Conservation (phyloP, 2,888 invertebrate species). For the Ophion ventricosus region DNA sequence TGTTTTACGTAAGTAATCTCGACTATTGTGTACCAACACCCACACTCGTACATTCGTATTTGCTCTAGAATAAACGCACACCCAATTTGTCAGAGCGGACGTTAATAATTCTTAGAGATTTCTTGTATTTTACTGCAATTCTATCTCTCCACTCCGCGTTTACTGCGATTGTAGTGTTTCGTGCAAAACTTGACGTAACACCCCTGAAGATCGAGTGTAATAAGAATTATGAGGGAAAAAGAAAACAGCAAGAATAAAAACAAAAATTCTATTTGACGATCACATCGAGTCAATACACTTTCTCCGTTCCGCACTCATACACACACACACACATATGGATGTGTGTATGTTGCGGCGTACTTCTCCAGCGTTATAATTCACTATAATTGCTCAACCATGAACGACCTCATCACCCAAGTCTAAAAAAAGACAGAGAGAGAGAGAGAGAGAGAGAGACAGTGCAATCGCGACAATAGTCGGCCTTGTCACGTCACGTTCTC, state of each 20-base stretch:
- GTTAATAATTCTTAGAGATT: constrained; percentile 46
- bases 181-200: not conserved
- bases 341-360: constrained; percentile 7
- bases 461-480: constrained; percentile 67
- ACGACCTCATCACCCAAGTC: constrained; percentile 63
- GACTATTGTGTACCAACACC: not conserved
- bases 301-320: not conserved
- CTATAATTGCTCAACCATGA: constrained; percentile 66
- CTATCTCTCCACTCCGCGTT: not conserved
- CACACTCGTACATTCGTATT: not conserved
- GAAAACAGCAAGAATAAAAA: not conserved
- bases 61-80: constrained; percentile 16
- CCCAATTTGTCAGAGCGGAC: constrained; percentile 45
- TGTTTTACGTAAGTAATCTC: not conserved
- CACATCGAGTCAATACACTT: not conserved
- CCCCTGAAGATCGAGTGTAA: not conserved
- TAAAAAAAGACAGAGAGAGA: constrained; percentile 18
- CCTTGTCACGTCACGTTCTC: constrained; percentile 70
- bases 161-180: not conserved
- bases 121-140: constrained; percentile 15
- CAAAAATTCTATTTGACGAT: not conserved
- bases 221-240: not conserved
- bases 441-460: constrained; percentile 24
- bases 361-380: constrained; percentile 51
- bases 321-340: not conserved